These are phyloP conservation scores for Poecilia picta DNA, from an alignment of 2,797 vertebrate species.

Conservation along the genomic window DNA sequence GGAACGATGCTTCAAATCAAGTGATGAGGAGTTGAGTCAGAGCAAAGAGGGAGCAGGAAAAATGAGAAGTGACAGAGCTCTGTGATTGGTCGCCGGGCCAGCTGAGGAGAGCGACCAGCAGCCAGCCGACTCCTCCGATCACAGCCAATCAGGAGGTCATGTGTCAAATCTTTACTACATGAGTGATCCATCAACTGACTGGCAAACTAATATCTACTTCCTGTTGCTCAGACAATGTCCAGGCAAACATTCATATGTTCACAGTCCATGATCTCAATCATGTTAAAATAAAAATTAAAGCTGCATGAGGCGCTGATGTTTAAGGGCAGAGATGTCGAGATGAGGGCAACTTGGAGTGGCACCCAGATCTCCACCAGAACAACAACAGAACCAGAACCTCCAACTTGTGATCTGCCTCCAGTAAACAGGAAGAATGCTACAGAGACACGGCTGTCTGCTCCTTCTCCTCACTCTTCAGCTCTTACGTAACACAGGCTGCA, in stretches of 20 bases:
- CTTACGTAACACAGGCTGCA: slow-evolving; percentile 65
- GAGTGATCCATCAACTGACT: background rate
- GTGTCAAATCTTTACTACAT: background rate
- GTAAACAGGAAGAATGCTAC: background rate
- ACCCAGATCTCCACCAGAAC: background rate
- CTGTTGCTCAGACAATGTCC: background rate
- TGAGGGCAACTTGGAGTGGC: background rate
- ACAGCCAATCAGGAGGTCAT: background rate
- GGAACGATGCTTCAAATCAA: background rate
- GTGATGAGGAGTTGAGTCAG: background rate
- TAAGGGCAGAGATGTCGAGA: background rate
- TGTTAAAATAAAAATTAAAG: background rate
- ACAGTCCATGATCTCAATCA: background rate
- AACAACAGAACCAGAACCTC: background rate
- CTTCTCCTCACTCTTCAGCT: slow-evolving; percentile 1
- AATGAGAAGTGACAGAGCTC: background rate
- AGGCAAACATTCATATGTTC: background rate
- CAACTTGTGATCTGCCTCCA: background rate
- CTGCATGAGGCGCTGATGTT: background rate
- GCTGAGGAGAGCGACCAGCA: background rate
- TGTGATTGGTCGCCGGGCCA: background rate
- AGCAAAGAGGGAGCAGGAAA: background rate
- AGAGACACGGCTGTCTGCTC: slow-evolving; percentile 11
- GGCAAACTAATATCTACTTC: background rate
- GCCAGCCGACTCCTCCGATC: background rate